Conservation (phyloP, 2,113 vertebrate genomes). For the Cryptotis parvus region DNA sequence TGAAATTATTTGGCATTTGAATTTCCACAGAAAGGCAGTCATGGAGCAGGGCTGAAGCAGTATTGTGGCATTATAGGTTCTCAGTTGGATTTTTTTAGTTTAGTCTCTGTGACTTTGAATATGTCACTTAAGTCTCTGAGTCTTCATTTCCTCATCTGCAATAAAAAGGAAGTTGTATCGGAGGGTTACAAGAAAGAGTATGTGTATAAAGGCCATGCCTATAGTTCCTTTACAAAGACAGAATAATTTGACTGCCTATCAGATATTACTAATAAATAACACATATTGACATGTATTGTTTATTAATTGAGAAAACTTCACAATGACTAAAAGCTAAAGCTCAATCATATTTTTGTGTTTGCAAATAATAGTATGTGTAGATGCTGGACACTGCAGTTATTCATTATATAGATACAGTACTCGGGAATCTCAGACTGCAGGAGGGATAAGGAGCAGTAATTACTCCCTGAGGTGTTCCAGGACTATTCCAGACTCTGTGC, state of each 20-base stretch:
- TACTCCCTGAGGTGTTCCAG: no score
- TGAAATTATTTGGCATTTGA: neutral
- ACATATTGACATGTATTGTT: no score
- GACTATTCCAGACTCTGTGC: no score
- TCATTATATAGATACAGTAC: no score
- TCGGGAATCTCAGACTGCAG: no score
- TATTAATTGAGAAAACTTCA: no score
- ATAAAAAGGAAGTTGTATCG: neutral
- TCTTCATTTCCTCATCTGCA: neutral
- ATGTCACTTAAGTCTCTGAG: neutral
- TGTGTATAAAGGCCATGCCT: neutral
- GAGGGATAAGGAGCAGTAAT: no score
- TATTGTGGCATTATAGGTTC: neutral
- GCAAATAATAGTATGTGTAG: no score
- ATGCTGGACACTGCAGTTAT: no score
- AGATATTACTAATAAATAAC: no score
- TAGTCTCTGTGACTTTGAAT: neutral
- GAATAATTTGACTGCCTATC: neutral
- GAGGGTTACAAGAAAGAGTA: neutral
- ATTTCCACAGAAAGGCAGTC: neutral
- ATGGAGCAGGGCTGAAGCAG: neutral
- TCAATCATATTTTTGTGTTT: no score
- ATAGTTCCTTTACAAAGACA: neutral
- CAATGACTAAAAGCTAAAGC: no score
- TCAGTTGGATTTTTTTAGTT: neutral